These are phyloP conservation scores for Hepsetus odoe DNA, from an alignment of 2,113 vertebrate species.

Conservation along the genomic window DNA sequence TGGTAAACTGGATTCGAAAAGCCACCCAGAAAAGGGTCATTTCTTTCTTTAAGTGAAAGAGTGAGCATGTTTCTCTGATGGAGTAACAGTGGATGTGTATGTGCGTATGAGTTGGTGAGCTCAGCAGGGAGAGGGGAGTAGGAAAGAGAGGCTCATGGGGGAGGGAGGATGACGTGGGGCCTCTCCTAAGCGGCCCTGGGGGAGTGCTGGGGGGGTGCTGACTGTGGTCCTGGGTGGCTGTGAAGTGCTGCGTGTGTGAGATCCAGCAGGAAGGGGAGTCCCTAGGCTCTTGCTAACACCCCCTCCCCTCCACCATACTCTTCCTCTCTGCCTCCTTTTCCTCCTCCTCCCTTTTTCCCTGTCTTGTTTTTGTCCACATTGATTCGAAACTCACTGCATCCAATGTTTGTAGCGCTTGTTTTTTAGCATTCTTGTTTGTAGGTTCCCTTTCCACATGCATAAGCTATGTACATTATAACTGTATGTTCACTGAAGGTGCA, in stretches of 20 bases:
- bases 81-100: constrained; percentile 45
- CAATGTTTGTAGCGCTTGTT: constrained; percentile 19
- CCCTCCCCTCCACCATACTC: constrained; percentile 4
- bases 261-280: constrained; percentile 77
- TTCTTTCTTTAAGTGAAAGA: constrained; percentile 1
- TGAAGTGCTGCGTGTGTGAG: constrained; percentile 77
- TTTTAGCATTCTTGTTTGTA: background rate
- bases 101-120: constrained; percentile 48
- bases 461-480: background rate
- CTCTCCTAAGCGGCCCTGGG: constrained; percentile 50
- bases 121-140: constrained; percentile 51
- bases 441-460: too few relatives aligned
- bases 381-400: constrained; percentile 19
- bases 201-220: constrained; percentile 69
- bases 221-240: constrained; percentile 78
- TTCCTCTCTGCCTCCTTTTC: constrained; percentile 40
- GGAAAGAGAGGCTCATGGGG: constrained; percentile 48
- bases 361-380: constrained; percentile 33
- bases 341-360: constrained; percentile 40
- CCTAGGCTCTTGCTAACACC: constrained; percentile 58
- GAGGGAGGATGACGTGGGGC: constrained; percentile 54
- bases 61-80: constrained; percentile 27
- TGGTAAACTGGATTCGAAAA: constrained; percentile 6
- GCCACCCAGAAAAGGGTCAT: constrained; percentile 11
- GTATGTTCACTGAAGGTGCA: background rate